Conservation (phyloP, 2,888 invertebrate genomes). For the Mamestra brassicae region DNA sequence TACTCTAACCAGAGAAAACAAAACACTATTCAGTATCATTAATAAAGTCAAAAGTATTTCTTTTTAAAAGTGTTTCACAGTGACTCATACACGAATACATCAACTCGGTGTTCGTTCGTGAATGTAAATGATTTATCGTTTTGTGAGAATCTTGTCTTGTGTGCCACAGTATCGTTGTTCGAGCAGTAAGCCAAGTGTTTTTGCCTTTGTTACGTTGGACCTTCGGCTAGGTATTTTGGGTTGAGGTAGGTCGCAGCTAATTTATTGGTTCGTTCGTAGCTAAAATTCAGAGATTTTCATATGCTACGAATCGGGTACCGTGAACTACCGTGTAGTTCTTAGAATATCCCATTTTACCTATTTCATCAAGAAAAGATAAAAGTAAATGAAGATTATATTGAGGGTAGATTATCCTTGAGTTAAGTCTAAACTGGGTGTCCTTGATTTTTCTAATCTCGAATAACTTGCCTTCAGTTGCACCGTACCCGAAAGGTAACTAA, state of each 20-base stretch:
- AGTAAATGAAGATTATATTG: neutral
- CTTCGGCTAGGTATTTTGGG: neutral
- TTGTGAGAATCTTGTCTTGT: constrained; percentile 31
- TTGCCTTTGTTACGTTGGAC: neutral
- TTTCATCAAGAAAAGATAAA: neutral
- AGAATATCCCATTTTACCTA: neutral
- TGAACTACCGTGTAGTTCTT: neutral
- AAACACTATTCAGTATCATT: constrained; percentile 5
- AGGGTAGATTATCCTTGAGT: too few species aligned
- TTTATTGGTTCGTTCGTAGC: too few species aligned
- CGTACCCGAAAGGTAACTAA: too few species aligned
- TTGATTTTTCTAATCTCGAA: too few species aligned
- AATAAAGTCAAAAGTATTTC: constrained; percentile 23
- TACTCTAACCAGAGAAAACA: neutral
- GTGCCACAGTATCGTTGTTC: constrained; percentile 8
- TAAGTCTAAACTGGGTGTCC: too few species aligned
- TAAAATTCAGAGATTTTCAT: too few species aligned
- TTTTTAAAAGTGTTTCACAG: constrained; percentile 12
- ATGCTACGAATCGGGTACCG: neutral
- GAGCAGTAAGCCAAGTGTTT: constrained; percentile 25
- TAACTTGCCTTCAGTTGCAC: too few species aligned
- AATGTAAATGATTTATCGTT: constrained; percentile 36
- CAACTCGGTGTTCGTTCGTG: constrained; percentile 11
- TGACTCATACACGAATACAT: constrained; percentile 31
- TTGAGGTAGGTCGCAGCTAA: constrained; percentile 26